Conservation (phyloP, 1,140 invertebrate species). For the Aphaenogaster rudis region DNA sequence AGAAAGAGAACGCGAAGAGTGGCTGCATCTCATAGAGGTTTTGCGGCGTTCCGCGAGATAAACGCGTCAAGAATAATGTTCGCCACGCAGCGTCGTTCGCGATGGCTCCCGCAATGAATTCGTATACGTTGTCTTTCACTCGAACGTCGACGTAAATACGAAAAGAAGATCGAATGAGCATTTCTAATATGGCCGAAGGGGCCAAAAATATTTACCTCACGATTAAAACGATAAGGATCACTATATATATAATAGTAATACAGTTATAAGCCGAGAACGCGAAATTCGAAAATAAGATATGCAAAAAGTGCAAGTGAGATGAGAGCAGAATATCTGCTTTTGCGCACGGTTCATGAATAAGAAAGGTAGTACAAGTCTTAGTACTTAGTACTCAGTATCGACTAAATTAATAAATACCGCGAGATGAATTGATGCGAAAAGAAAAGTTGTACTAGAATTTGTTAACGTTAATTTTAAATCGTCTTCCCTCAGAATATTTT, state of each 20-base stretch:
- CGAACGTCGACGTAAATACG: background rate
- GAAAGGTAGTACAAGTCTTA: background rate
- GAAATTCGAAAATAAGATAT: background rate
- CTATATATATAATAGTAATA: background rate
- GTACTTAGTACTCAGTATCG: background rate
- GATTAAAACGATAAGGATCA: background rate
- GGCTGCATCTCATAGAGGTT: constrained; percentile 44
- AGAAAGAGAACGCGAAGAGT: constrained; percentile 41
- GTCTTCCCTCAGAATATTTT: background rate
- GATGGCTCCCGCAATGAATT: constrained; percentile 20
- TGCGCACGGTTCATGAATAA: background rate
- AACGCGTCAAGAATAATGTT: constrained; percentile 57
- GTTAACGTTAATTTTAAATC: background rate
- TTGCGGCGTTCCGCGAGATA: constrained; percentile 45
- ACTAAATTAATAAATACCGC: background rate
- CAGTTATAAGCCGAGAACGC: background rate
- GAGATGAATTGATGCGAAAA: background rate
- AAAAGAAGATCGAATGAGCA: background rate
- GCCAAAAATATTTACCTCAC: background rate
- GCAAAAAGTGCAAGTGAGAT: background rate
- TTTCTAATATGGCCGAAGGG: background rate
- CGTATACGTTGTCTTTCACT: constrained; percentile 26
- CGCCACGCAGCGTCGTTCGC: background rate
- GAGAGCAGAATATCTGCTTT: background rate
- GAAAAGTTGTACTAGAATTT: background rate